Evolutionary conservation across 37 sponge, comb jelly and placozoan genomes (phyloP).

Genomic region (Beroe forskalii): DNA sequence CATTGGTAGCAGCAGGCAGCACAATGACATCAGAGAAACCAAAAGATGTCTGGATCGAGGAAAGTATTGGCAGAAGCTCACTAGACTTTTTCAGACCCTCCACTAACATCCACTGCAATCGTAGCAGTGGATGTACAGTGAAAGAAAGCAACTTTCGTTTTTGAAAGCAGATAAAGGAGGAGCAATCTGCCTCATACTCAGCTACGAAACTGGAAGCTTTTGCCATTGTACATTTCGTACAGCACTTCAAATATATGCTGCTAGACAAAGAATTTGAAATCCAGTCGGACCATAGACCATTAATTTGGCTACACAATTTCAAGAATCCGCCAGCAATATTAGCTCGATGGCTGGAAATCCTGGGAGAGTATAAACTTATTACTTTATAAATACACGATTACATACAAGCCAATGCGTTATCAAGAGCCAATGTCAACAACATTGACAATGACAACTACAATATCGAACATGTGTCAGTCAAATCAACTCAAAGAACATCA

Average conservation of each 20-base stretch:
- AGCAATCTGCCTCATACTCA: too few relatives aligned
- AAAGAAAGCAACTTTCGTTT: too few relatives aligned
- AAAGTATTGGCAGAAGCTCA: too few relatives aligned
- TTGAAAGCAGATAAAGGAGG: too few relatives aligned
- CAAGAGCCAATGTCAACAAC: background rate
- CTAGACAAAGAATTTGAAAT: background rate
- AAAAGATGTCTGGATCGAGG: too few relatives aligned
- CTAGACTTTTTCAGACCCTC: too few relatives aligned
- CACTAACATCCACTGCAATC: too few relatives aligned
- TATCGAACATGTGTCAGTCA: background rate
- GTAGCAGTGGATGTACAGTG: too few relatives aligned
- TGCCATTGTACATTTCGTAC: constrained; percentile 1
- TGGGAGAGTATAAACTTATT: background rate
- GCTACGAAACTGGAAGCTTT: background rate
- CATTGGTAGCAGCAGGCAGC: too few relatives aligned
- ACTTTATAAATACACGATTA: constrained; percentile 15
- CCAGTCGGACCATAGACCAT: background rate
- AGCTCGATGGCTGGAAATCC: background rate
- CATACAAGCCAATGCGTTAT: background rate
- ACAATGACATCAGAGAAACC: too few relatives aligned
- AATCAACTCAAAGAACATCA: background rate
- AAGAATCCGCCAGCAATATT: background rate
- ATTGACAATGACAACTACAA: background rate
- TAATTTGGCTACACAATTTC: background rate
- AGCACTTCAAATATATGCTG: background rate